Percentiles rank a stretch among this genome's conserved stretches.
Evolutionary conservation across 2,797 vertebrate species (phyloP).

Genomic region (Schizothorax lantsangensis): DNA sequence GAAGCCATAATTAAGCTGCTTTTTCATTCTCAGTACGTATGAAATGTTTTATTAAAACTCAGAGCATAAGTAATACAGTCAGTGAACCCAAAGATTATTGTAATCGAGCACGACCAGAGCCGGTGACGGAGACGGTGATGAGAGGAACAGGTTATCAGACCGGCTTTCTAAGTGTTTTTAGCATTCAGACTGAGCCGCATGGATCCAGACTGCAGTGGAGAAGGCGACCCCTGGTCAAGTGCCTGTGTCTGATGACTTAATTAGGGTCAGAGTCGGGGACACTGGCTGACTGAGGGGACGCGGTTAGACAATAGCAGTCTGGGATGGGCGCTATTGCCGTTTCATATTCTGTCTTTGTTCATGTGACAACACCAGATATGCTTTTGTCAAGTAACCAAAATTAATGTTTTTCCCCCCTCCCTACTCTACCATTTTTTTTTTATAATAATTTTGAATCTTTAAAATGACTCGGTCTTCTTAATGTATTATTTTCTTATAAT

Average conservation of each 20-base stretch:
- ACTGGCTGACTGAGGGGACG: slow-evolving; percentile 55
- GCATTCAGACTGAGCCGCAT: slow-evolving; percentile 61
- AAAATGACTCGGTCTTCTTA: not conserved
- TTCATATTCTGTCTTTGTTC: slow-evolving; percentile 44
- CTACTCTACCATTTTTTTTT: not conserved
- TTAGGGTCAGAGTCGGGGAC: slow-evolving; percentile 74
- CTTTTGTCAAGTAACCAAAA: slow-evolving; percentile 12
- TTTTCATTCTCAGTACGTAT: slow-evolving; percentile 10
- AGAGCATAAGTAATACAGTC: slow-evolving; percentile 15
- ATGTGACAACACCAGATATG: slow-evolving; percentile 25
- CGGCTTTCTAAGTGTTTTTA: slow-evolving; percentile 39
- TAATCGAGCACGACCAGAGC: slow-evolving; percentile 7
- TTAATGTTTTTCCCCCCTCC: not conserved
- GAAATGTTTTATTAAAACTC: slow-evolving; percentile 44
- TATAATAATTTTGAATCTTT: not conserved
- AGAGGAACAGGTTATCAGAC: slow-evolving; percentile 45
- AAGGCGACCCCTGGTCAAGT: slow-evolving; percentile 75
- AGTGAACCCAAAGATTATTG: slow-evolving; percentile 19
- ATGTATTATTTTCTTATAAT: not conserved
- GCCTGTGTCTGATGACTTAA: slow-evolving; percentile 80
- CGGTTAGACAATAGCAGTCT: slow-evolving; percentile 48
- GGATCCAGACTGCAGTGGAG: slow-evolving; percentile 55
- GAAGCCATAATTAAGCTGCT: slow-evolving; percentile 7
- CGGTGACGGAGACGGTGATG: not conserved
- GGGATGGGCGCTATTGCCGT: slow-evolving; percentile 18